Conservation (phyloP, 2,888 invertebrate genomes). For the Petrolisthes cinctipes region DNA sequence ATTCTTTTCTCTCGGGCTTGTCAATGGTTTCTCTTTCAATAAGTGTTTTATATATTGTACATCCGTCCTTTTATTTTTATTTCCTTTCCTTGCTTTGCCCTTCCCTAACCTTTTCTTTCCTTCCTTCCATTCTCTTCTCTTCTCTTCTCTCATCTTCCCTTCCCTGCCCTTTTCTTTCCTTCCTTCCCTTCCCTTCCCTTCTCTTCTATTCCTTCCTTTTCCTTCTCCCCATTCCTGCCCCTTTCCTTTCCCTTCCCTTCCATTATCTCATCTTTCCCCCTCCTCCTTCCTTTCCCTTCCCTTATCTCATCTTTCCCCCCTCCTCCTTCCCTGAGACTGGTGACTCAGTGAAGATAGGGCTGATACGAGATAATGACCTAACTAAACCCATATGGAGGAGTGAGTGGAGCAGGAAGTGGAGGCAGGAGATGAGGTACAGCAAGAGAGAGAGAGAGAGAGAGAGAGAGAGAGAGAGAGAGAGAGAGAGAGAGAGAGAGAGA, state of each 20-base stretch:
- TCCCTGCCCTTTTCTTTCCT: not conserved
- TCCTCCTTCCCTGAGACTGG: not conserved
- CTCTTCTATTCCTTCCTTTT: not conserved
- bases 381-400: no score
- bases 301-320: not conserved
- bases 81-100: not conserved
- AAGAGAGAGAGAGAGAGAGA: no score
- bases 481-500: no score
- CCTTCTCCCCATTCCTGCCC: not conserved
- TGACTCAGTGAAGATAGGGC: no score
- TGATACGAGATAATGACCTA: no score
- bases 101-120: not conserved
- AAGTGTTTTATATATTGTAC: no score
- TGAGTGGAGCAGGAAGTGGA: no score
- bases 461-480: no score
- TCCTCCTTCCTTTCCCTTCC: not conserved
- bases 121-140: not conserved
- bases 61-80: no score
- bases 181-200: not conserved
- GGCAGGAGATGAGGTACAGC: no score
- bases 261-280: not conserved
- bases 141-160: not conserved
- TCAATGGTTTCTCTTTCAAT: not conserved
- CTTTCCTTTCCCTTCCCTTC: not conserved
- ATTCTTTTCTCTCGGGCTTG: no score